Evolutionary conservation across 2,113 vertebrate genomes (phyloP).

Genomic region (Sinosuthora webbiana): DNA sequence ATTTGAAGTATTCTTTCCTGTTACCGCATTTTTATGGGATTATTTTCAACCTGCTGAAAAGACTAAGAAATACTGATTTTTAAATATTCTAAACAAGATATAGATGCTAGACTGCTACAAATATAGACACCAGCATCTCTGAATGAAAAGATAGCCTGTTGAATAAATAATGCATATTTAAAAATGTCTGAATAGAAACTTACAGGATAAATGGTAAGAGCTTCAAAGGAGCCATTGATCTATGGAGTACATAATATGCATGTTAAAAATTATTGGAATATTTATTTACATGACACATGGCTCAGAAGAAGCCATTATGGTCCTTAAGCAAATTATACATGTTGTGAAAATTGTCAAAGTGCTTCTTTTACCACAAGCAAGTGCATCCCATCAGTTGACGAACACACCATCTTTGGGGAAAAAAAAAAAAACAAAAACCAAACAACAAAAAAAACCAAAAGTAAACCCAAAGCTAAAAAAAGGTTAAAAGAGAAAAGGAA

Average conservation of each 20-base stretch:
- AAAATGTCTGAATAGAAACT: constrained; percentile 50
- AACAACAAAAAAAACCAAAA: no score
- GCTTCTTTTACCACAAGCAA: constrained; percentile 44
- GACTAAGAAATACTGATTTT: constrained; percentile 1
- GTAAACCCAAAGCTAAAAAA: background rate
- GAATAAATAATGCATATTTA: constrained; percentile 44
- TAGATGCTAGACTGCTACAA: background rate
- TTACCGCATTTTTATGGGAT: background rate
- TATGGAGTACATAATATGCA: constrained; percentile 53
- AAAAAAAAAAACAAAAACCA: background rate
- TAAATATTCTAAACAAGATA: constrained; percentile 7
- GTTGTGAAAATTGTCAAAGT: constrained; percentile 42
- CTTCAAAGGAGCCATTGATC: constrained; percentile 65
- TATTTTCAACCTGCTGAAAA: constrained; percentile 11
- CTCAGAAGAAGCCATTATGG: constrained; percentile 44
- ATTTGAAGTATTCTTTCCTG: background rate
- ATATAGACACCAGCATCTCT: background rate
- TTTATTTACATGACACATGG: constrained; percentile 47
- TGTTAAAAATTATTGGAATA: constrained; percentile 33
- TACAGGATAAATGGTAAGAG: constrained; percentile 41
- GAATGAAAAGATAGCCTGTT: constrained; percentile 35
- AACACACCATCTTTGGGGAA: background rate
- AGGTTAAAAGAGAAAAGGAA: background rate
- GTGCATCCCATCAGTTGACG: background rate
- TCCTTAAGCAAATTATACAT: constrained; percentile 57